Conservation (phyloP, 2,888 invertebrate genomes). For the Calephelis perditalis region DNA sequence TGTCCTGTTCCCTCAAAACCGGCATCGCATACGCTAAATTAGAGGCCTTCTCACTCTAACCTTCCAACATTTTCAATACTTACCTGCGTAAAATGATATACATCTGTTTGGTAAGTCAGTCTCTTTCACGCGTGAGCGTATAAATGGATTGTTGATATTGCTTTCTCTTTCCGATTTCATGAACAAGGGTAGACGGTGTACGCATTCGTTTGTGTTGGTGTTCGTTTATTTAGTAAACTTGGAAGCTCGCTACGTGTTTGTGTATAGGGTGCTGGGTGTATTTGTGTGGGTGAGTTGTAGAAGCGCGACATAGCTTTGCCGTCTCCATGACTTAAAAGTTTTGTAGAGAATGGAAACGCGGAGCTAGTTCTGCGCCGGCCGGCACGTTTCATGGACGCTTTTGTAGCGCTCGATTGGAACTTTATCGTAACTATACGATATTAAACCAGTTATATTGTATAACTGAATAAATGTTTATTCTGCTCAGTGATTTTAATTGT, state of each 20-base stretch:
- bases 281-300: conserved; percentile 73
- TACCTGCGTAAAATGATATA: conserved; percentile 78
- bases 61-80: conserved; percentile 75
- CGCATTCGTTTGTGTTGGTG: conserved; percentile 71
- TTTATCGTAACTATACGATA: conserved; percentile 65
- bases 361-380: conserved; percentile 73
- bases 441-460: conserved; percentile 38
- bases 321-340: conserved; percentile 78
- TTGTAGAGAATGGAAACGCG: conserved; percentile 66
- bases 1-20: conserved; percentile 66
- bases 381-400: conserved; percentile 60
- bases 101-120: conserved; percentile 68
- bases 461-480: conserved; percentile 37
- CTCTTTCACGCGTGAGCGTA: conserved; percentile 49
- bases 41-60: conserved; percentile 63
- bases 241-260: conserved; percentile 75
- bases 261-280: conserved; percentile 67
- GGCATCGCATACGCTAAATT: conserved; percentile 71
- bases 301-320: conserved; percentile 78
- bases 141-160: conserved; percentile 74
- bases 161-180: conserved; percentile 63
- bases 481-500: conserved; percentile 37
- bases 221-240: conserved; percentile 78
- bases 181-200: conserved; percentile 74
- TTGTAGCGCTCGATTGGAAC: conserved; percentile 48